A percentile compares a stretch with the other conserved stretches of the same genome.
phyloP scores from a whole-genome alignment of 2,113 vertebrate species.

The Trichechus manatus region DNA sequence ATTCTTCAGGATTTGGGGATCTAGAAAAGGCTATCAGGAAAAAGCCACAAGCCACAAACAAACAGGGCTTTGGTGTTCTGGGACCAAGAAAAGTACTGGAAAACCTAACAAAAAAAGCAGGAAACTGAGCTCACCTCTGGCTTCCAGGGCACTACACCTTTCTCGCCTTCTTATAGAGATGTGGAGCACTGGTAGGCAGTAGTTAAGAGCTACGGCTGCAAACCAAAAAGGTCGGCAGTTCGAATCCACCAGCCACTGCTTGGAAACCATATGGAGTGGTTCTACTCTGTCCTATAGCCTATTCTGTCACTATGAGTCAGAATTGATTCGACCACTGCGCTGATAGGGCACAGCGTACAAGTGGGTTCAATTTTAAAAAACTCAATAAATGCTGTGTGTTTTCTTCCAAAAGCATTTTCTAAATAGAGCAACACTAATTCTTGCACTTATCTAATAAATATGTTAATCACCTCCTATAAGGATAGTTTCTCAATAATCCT shows the following conservation, averaged over 20 bases:
- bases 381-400: slow-evolving; percentile 1
- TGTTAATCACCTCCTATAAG: slow-evolving; percentile 42
- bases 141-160: not conserved
- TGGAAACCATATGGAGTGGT: too few relatives aligned
- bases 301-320: too few relatives aligned
- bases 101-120: not conserved
- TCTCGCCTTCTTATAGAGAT: not conserved
- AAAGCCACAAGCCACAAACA: not conserved
- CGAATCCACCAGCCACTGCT: too few relatives aligned
- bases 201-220: too few relatives aligned
- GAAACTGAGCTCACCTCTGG: not conserved
- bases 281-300: too few relatives aligned
- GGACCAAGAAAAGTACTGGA: slow-evolving; percentile 3
- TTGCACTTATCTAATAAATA: not conserved
- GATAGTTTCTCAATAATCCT: slow-evolving; percentile 42
- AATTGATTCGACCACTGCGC: not conserved
- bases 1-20: not conserved
- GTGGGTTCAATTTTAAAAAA: not conserved
- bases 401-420: slow-evolving; percentile 47
- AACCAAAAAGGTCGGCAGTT: too few relatives aligned
- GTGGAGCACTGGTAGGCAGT: too few relatives aligned
- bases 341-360: not conserved
- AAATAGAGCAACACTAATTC: not conserved
- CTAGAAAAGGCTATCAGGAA: not conserved
- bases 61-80: not conserved